Percentiles rank a stretch among this genome's conserved stretches.
Conservation (phyloP, 2,797 vertebrate genomes). For the Tokudaia tokunoshimensis region DNA sequence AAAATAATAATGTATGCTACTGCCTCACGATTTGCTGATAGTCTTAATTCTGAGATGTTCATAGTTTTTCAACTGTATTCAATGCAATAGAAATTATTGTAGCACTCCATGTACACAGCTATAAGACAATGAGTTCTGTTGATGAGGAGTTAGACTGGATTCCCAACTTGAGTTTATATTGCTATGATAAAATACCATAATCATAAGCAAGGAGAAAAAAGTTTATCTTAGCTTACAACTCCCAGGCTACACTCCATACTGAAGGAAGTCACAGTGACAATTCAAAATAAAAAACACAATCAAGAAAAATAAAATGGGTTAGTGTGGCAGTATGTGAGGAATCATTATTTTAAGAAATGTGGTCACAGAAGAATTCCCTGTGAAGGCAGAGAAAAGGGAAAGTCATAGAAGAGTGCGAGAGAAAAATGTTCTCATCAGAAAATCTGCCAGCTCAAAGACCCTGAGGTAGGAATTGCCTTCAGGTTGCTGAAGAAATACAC, state of each 20-base stretch:
- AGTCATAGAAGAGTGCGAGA: background rate
- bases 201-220: background rate
- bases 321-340: background rate
- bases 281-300: background rate
- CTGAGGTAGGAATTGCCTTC: background rate
- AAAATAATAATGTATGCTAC: background rate
- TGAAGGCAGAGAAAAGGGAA: background rate
- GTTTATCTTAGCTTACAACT: background rate
- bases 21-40: background rate
- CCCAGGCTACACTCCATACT: background rate
- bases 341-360: background rate
- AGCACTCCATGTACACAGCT: background rate
- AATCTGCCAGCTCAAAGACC: background rate
- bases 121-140: background rate
- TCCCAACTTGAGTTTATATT: background rate
- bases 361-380: background rate
- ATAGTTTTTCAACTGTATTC: background rate
- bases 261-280: background rate
- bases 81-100: background rate
- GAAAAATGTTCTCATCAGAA: background rate
- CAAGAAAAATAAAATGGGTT: background rate
- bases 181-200: background rate
- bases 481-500: background rate
- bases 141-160: background rate
- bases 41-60: background rate